A percentile compares a stretch with the other conserved stretches of the same genome.
These are phyloP conservation scores for Aptenodytes patagonicus DNA, from an alignment of 2,113 vertebrate genomes.

Conservation along the genomic window DNA sequence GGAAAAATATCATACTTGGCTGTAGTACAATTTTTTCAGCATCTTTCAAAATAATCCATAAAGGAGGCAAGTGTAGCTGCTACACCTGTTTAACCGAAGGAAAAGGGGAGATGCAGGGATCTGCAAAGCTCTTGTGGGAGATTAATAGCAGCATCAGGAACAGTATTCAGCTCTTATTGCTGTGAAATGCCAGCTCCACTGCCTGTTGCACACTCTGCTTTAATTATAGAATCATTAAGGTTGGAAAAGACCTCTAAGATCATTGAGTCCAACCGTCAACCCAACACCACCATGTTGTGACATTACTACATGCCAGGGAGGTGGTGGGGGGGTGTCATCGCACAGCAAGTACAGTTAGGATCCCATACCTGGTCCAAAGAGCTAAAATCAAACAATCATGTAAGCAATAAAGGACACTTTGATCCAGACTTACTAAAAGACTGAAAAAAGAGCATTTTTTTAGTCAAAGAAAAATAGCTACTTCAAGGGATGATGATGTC, in stretches of 20 bases:
- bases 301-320: fast-evolving
- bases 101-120: background rate
- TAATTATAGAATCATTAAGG: no score
- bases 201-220: background rate
- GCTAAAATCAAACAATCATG: background rate
- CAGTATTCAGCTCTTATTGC: background rate
- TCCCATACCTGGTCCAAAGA: background rate
- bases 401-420: background rate
- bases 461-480: background rate
- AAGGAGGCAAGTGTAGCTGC: background rate
- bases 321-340: fast-evolving
- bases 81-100: background rate
- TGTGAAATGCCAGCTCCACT: background rate
- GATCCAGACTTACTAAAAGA: background rate
- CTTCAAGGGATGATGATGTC: background rate
- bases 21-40: background rate
- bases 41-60: background rate
- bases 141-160: background rate
- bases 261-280: no score
- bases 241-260: no score
- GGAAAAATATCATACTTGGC: background rate
- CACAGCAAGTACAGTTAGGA: background rate
- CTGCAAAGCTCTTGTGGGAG: background rate
- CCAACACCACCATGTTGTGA: background rate
- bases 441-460: background rate